Evolutionary conservation across 2,113 vertebrate species (phyloP).

Genomic region (Sinocyclocheilus anshuiensis): DNA sequence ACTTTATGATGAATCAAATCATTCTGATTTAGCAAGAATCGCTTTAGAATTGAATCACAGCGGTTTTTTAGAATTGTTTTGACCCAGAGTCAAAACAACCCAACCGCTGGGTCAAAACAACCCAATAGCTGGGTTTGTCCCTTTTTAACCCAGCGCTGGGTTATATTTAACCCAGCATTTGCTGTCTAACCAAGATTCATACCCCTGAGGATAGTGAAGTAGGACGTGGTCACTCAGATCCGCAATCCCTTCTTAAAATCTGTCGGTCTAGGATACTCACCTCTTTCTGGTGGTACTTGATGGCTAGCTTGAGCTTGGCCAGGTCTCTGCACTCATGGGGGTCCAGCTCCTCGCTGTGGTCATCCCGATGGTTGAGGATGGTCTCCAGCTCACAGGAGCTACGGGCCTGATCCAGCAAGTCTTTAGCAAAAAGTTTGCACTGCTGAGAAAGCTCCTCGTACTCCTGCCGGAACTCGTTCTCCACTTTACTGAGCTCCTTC

Average conservation of each 20-base stretch:
- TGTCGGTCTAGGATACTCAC: conserved; percentile 70
- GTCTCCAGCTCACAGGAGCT: conserved; percentile 94
- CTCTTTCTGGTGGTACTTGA: conserved; percentile 99
- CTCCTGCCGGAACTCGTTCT: conserved; percentile 97
- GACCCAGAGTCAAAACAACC: no score
- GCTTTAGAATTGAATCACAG: no score
- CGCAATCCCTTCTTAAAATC: neutral
- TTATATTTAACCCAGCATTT: no score
- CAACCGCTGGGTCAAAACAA: no score
- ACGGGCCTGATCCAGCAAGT: conserved; percentile 94
- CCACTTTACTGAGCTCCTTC: conserved; percentile 97
- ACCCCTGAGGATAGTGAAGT: no score
- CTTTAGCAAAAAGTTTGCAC: conserved; percentile 96
- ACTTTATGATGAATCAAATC: no score
- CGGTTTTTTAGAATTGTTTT: no score
- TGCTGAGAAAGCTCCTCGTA: conserved; percentile 98
- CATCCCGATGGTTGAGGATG: conserved; percentile 91
- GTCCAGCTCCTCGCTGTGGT: conserved; percentile 94
- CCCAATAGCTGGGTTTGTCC: no score
- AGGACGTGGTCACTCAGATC: no score
- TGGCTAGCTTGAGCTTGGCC: conserved; percentile 96
- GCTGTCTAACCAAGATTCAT: no score
- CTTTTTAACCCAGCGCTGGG: no score
- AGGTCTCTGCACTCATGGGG: conserved; percentile 91
- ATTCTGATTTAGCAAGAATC: no score